These are phyloP conservation scores for Sebastes melanostomus DNA, from an alignment of 2,797 vertebrate genomes.

Conservation along the genomic window DNA sequence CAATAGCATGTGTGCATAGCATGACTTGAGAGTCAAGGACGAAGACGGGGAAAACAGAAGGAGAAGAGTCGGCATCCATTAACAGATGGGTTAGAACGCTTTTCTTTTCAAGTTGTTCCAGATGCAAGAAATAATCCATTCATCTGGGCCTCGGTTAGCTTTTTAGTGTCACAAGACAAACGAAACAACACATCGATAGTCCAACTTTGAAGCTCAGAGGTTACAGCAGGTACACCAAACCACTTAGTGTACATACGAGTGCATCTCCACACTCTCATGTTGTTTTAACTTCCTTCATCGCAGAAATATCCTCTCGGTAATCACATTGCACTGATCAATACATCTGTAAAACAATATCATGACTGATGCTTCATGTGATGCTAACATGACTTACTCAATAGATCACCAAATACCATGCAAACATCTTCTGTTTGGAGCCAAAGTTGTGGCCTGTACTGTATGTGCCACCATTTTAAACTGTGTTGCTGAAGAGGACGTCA, in stretches of 20 bases:
- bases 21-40: conserved; percentile 56
- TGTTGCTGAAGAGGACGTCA: background rate
- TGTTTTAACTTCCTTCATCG: background rate
- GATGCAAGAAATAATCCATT: background rate
- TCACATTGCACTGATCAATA: background rate
- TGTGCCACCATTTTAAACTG: background rate
- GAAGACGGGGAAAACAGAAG: conserved; percentile 3
- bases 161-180: background rate
- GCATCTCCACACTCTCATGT: background rate
- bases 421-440: background rate
- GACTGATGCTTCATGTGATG: background rate
- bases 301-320: background rate
- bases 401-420: background rate
- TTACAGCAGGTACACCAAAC: conserved; percentile 16
- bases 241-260: conserved; percentile 1
- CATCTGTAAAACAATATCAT: background rate
- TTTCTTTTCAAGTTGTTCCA: background rate
- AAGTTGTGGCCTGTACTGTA: background rate
- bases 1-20: conserved; percentile 52
- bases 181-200: background rate
- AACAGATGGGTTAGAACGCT: background rate
- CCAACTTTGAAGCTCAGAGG: background rate
- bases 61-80: conserved; percentile 4
- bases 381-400: background rate
- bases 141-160: background rate